These are phyloP conservation scores for Crossaster papposus DNA, from an alignment of 53 echinoderm and acorn worm species.

Conservation along the genomic window DNA sequence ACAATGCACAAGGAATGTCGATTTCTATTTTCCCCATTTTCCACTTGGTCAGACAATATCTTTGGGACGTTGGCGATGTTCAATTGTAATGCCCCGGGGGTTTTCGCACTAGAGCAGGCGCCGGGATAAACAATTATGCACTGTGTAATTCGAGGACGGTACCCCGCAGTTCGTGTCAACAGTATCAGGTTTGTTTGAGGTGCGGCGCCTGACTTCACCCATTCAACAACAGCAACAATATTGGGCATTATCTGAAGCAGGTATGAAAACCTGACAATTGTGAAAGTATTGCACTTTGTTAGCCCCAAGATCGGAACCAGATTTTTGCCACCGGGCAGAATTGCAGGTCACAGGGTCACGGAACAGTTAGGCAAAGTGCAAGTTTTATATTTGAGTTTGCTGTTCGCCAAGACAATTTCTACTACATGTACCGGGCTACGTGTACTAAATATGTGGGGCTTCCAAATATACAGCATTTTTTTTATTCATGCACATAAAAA, in stretches of 20 bases:
- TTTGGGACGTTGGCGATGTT: neutral
- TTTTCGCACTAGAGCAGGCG: neutral
- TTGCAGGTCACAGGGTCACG: neutral
- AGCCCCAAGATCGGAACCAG: neutral
- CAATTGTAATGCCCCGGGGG: neutral
- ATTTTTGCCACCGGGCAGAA: neutral
- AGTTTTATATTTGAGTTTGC: no score
- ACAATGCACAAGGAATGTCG: conserved; percentile 8
- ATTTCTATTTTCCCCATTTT: neutral
- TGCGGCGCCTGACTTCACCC: no score
- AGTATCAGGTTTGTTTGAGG: neutral
- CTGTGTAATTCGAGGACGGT: neutral
- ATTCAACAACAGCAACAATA: neutral
- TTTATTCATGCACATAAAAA: no score
- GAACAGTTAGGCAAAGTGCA: neutral
- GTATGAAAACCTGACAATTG: neutral
- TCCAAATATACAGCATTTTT: no score
- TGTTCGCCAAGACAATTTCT: no score
- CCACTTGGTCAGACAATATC: neutral
- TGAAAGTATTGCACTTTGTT: conserved; percentile 15
- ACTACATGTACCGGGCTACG: no score
- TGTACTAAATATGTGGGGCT: no score
- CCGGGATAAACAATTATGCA: neutral
- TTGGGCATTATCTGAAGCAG: neutral
- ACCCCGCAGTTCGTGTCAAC: neutral